Conservation (phyloP, 64 coral and sea anemone species). For the Trachythela sp. region DNA sequence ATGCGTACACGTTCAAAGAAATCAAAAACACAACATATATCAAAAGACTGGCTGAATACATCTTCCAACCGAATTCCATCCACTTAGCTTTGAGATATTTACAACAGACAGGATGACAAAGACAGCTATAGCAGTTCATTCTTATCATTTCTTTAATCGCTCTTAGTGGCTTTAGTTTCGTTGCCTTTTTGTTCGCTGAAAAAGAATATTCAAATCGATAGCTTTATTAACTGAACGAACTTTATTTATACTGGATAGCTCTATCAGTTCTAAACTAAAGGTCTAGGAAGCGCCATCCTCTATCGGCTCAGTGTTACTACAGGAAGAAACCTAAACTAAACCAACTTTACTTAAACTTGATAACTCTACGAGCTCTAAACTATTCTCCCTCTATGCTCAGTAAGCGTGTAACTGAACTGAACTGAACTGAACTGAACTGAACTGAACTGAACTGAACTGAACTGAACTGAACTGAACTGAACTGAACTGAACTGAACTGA, state of each 20-base stretch:
- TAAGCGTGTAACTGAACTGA: too few relatives aligned
- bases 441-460: too few relatives aligned
- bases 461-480: too few relatives aligned
- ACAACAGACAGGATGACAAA: constrained; percentile 16
- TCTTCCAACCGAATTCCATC: constrained; percentile 8
- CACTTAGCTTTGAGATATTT: constrained; percentile 16
- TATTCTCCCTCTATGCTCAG: too few relatives aligned
- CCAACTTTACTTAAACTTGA: too few relatives aligned
- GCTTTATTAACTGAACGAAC: too few relatives aligned
- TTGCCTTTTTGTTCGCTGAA: neutral
- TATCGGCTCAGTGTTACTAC: neutral
- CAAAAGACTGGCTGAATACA: neutral
- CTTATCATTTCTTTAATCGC: constrained; percentile 6
- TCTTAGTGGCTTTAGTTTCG: neutral
- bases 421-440: too few relatives aligned
- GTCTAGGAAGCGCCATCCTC: too few relatives aligned
- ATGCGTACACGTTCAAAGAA: constrained; percentile 5
- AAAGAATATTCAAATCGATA: neutral
- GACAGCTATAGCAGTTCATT: neutral
- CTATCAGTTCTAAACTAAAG: too few relatives aligned
- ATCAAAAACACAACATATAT: neutral
- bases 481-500: too few relatives aligned
- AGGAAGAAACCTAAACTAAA: neutral
- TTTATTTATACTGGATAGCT: too few relatives aligned
- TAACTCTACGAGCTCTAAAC: too few relatives aligned